Evolutionary conservation across 64 coral and sea anemone species (phyloP), one percentile per base, ranked within the genome.

Genomic region (Montipora capricornis): DNA sequence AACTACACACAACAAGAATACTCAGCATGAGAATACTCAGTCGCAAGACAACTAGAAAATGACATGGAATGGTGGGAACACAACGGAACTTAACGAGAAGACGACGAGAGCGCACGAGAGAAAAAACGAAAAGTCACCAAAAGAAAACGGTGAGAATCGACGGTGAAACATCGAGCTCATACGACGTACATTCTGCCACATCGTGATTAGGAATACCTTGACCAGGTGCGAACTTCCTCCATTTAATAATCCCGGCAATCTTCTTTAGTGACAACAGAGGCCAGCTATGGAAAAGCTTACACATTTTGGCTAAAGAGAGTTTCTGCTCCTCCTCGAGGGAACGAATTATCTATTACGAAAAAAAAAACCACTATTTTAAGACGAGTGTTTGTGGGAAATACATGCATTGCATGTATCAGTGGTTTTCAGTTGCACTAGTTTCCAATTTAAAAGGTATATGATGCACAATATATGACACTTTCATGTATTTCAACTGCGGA

Each of bases 251-350:
- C 16, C 84, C 84, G 37, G 95, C 84, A 11, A 99, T 93, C 76
- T 99, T 99, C 16, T 94, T 96, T 2, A 99, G 90, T 1, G 98
- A 92, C 14, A 99, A 73, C 68, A 87, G 89, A 48, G 98, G 95
- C 92, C 98, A 99, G 80, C 83, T 92, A 10, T 96, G 74, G 49
- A 99, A 95, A 24, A 99, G 81, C 20, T 96, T 96, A 87, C 98
- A 99, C 15, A 95, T 90, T 50, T 96, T 90, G 0, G 91, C 92
- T 14, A 99, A 60, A 8, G 85, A 89, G 37, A 99, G 68, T 73
- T 99, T 99, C 68, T 99, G 89, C 46, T 99, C 95, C 57, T 94
- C 98, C 79, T 94, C 92, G 0, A 62, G 90, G 6, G 92, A 75
- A 15, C 70, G 77, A 46, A 92, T 92, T 44, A 96, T 90, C 95